Evolutionary conservation across 2,888 invertebrate species (phyloP), one percentile per base, ranked within the genome.

Genomic region (Apamea sordens): DNA sequence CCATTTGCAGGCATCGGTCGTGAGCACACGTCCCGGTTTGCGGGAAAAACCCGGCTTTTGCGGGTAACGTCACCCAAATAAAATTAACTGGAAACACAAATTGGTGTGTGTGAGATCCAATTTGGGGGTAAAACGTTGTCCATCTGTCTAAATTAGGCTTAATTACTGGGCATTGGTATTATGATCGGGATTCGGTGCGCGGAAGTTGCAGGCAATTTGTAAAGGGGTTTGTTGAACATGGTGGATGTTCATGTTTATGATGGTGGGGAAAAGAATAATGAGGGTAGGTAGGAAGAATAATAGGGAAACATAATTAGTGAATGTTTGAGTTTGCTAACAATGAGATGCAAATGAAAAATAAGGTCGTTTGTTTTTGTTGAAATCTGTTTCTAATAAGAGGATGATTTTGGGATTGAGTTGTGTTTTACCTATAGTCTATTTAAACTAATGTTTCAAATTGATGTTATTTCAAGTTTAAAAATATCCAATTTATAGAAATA

Each of bases 61-160:
- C 79, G 81, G 76, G 75, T 73, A 82, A 82, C 72, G 80, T 85
- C 82, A 50, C 76, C 75, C 80, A 87, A 89, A 88, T 88, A 89
- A 89, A 89, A 89, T 89, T 89, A 89, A 88, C 83, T 80, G 83
- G 84, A 79, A 88, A 88, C 80, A 84, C 87, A 84, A 86, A 89
- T 88, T 86, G 86, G 79, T 81, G 76, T 88, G 86, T 85, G 84
- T 79, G 82, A 79, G 80, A 78, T 79, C 87, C 89, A 88, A 88
- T 88, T 89, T 81, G 80, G 84, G 82, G 84, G 72, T 84, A 79
- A 79, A 88, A 83, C 83, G 88, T 77, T 86, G 80, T 89, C 83
- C 86, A 88, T 88, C 87, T 86, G 82, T 88, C 88, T 86, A 87
- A 88, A 88, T 89, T 88, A 87, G 80, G 84, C 70, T 86, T 88